These are phyloP conservation scores for Drosophila dunni DNA, from an alignment of 1,140 invertebrate species.

Conservation along the genomic window DNA sequence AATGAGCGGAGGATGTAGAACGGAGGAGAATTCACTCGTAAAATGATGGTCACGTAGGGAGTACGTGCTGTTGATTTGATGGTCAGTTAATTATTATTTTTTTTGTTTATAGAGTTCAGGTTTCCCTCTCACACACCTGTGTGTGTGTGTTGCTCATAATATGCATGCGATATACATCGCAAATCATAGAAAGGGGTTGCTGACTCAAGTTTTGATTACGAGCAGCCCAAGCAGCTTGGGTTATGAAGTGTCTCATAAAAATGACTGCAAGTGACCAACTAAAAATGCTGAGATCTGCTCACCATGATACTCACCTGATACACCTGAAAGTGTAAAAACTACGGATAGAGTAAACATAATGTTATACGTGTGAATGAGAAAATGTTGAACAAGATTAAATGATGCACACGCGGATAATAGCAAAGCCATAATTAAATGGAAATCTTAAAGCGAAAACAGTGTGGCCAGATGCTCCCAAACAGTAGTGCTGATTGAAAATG, in stretches of 20 bases:
- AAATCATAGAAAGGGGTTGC: constrained; percentile 33
- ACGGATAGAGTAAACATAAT: constrained; percentile 23
- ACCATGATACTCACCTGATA: constrained; percentile 11
- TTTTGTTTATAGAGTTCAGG: constrained; percentile 76
- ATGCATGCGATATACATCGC: constrained; percentile 59
- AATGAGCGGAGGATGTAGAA: constrained; percentile 52
- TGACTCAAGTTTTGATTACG: constrained; percentile 53
- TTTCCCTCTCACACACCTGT: background rate
- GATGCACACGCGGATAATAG: constrained; percentile 9
- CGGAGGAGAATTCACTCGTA: constrained; percentile 17
- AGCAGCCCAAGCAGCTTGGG: constrained; percentile 35
- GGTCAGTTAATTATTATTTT: constrained; percentile 83
- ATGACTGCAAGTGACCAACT: constrained; percentile 35
- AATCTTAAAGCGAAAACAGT: constrained; percentile 11
- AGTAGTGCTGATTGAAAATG: no score
- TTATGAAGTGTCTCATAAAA: constrained; percentile 67
- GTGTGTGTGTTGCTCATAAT: constrained; percentile 34
- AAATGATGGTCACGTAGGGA: constrained; percentile 79
- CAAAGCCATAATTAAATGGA: background rate
- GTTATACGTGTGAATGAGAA: constrained; percentile 41
- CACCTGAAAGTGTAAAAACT: constrained; percentile 9
- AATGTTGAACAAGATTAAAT: background rate
- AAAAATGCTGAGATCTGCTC: constrained; percentile 14
- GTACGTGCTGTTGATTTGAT: constrained; percentile 82
- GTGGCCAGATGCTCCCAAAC: background rate